Evolutionary conservation across 2,797 vertebrate species (phyloP), one percentile per base, ranked within the genome.

Genomic region (Onychomys arenicola): DNA sequence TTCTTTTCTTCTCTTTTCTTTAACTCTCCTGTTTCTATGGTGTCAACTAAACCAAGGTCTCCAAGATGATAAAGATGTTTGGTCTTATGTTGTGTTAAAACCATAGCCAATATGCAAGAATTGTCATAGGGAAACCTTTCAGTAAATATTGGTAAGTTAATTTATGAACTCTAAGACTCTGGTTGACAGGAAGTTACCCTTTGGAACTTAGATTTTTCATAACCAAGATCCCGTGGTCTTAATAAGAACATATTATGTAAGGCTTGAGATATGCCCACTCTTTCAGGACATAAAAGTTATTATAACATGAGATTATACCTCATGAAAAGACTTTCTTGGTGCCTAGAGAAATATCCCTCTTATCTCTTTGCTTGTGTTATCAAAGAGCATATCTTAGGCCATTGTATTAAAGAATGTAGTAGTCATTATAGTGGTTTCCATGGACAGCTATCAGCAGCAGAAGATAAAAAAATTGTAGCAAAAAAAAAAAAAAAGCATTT

Each of bases 351-450:
- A 87, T 65, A 67, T 17, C 23, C 27, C 34, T 88, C 65, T 17
- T 5, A 3, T 29, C 4, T 76, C 65, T 93, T 87, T 91, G 16
- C 55, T 93, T 88, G n/a, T 80, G 3, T 37, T 94, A 29, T 84
- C 89, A 84, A 82, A 85, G 65, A 55, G 1, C 32, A 43, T 0
- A 46, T 80, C 25, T 29, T 85, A 82, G 19, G 67, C 21, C 37
- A 59, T 43, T 71, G 59, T 2, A 23, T 27, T 95, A 75, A 63
- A 34, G 34, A 77, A 5, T 77, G 17, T 73, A 46, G 6, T 49
- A 25, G 16, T 87, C 21, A 55, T 40, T 75, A 32, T 3, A 29
- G 2, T 90, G 57, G 61, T 94, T 97, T 97, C 90, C 82, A 93
- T 80, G 69, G 61, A 80, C 46, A 94, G 34, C 19, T 75, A 23